Conservation (phyloP, 2,888 invertebrate species). For the Metellina segmentata region DNA sequence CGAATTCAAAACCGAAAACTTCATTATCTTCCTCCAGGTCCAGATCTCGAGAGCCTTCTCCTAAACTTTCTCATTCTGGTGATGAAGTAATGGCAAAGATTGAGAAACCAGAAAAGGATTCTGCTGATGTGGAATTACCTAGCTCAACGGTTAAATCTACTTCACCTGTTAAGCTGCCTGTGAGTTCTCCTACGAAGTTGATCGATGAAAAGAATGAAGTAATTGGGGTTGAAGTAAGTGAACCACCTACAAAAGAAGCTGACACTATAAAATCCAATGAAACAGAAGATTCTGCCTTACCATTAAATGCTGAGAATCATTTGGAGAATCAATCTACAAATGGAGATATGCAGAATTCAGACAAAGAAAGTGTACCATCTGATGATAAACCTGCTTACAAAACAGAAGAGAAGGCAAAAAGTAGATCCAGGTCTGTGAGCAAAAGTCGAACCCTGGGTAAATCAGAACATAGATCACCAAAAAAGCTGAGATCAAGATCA, state of each 20-base stretch:
- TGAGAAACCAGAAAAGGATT: background rate
- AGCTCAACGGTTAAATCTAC: background rate
- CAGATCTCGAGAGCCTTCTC: slow-evolving; percentile 41
- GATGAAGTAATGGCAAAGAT: slow-evolving; percentile 27
- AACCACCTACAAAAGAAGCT: slow-evolving; percentile 3
- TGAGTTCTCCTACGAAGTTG: background rate
- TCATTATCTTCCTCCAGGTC: slow-evolving; percentile 49
- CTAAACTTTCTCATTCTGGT: slow-evolving; percentile 17
- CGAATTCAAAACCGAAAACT: slow-evolving; percentile 19
- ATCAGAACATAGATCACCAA: slow-evolving; percentile 41
- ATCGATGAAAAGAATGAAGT: background rate
- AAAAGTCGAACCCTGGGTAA: slow-evolving; percentile 20
- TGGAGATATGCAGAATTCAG: slow-evolving; percentile 6
- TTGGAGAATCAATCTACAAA: background rate
- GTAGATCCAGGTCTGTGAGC: slow-evolving; percentile 54
- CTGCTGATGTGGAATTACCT: background rate
- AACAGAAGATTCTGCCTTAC: slow-evolving; percentile 11
- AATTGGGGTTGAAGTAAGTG: background rate
- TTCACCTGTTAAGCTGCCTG: background rate
- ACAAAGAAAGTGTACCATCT: slow-evolving; percentile 10
- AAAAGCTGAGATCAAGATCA: slow-evolving; percentile 40
- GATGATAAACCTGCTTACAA: slow-evolving; percentile 24
- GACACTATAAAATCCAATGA: slow-evolving; percentile 4
- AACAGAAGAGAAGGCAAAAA: slow-evolving; percentile 25
- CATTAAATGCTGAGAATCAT: background rate